phyloP scores from a whole-genome alignment of 2,888 invertebrate genomes.

The Apodemia duryi region DNA sequence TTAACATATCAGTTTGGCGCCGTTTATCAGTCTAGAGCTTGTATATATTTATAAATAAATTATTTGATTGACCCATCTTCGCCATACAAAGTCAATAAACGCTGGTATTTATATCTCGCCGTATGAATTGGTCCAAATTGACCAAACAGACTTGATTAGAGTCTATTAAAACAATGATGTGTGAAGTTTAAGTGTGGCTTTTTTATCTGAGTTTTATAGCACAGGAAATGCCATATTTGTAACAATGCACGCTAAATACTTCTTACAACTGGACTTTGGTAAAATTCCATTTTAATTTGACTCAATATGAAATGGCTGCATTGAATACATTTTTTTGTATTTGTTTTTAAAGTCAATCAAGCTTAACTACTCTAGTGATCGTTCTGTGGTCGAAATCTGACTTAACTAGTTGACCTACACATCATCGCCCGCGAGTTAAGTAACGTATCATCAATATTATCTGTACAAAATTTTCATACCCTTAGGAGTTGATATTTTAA shows the following conservation, averaged over 20 bases:
- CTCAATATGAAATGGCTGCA: no score
- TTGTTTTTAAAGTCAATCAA: no score
- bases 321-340: no score
- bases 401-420: no score
- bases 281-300: no score
- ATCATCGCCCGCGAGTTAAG: no score
- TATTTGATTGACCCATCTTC: conserved; percentile 49
- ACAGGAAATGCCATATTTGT: background rate
- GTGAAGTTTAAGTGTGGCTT: conserved; percentile 13
- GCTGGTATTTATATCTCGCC: conserved; percentile 49
- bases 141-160: conserved; percentile 59
- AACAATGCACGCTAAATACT: background rate
- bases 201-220: background rate
- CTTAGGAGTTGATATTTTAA: no score
- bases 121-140: conserved; percentile 61
- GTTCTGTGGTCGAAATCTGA: no score
- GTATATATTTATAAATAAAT: conserved; percentile 25
- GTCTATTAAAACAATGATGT: conserved; percentile 42
- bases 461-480: no score
- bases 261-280: no score
- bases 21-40: conserved; percentile 9
- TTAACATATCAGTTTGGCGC: background rate
- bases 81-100: conserved; percentile 42
- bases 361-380: no score
- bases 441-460: no score